phyloP scores from a whole-genome alignment of 2,113 vertebrate genomes.

The Parotia lawesii region DNA sequence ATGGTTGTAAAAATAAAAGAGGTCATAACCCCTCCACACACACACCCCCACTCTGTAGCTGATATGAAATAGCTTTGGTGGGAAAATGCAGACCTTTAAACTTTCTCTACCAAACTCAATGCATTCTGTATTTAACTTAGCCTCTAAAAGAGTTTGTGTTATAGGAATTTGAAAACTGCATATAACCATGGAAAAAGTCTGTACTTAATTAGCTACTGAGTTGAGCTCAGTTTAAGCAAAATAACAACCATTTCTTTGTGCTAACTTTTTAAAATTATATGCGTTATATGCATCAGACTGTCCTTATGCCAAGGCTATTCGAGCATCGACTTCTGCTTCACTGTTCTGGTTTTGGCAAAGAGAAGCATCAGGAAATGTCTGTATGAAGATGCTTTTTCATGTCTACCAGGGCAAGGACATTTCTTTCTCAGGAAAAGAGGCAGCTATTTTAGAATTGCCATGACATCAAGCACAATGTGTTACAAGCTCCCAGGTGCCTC shows the following conservation, averaged over 20 bases:
- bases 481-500: not conserved
- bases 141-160: constrained; percentile 74
- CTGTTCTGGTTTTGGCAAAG: constrained; percentile 40
- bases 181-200: constrained; percentile 65
- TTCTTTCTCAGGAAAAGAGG: not conserved
- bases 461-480: not conserved
- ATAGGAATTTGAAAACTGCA: constrained; percentile 73
- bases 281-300: constrained; percentile 58
- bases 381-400: constrained; percentile 26
- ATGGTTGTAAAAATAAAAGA: constrained; percentile 83
- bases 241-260: constrained; percentile 70
- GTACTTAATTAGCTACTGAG: constrained; percentile 69
- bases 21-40: constrained; percentile 78
- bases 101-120: constrained; percentile 76
- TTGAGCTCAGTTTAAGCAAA: constrained; percentile 48
- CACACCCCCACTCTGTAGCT: constrained; percentile 76
- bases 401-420: not conserved
- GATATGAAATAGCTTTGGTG: constrained; percentile 83
- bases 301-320: constrained; percentile 26
- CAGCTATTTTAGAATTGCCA: not conserved
- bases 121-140: constrained; percentile 75
- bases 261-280: constrained; percentile 60
- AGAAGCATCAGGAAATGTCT: constrained; percentile 22
- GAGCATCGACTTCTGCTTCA: constrained; percentile 14
- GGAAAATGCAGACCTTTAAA: constrained; percentile 88